Evolutionary conservation across 1,140 invertebrate genomes (phyloP), one percentile per base, ranked within the genome.

Genomic region (Carposina sasakii): DNA sequence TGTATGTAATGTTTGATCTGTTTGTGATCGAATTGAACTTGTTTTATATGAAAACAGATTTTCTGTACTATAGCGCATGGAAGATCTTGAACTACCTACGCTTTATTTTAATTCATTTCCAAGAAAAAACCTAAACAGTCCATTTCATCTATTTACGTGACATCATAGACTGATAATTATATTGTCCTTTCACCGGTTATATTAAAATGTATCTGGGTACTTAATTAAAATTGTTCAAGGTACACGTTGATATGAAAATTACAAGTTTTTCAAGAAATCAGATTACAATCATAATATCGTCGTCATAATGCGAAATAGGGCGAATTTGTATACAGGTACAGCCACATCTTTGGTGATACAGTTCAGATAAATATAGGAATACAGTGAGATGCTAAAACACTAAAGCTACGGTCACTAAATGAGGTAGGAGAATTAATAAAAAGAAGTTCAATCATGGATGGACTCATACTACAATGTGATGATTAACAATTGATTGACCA

Each of bases 271-370:
- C 24, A 12, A 28, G 6, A 28, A 6, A 12, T 28, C 24, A 28
- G 12, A 28, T 28, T 12, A 6, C 24, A 28, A 6, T 12, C 12
- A 6, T 28, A 28, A 12, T 28, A 6, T 28, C 24, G 24, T 12
- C 6, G 12, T 12, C 12, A 28, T 28, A 28, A 28, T 28, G 24
- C 6, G 6, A 28, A 28, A 28, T 5, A 28, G 12, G 24, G 12
- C 24, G 24, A 28, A 12, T 6, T 28, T 6, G 24, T 28, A 28
- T 28, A 28, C 12, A 39, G 20, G 47, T 78, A 81, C 73, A 81
- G 73, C 75, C 76, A 68, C 67, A 63, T 81, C 78, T 82, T 82
- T 82, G 78, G 78, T 78, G 72, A 72, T 52, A 61, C 55, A 67
- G 54, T 64, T 65, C 61, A 64, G 59, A 69, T 71, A 68, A 68